A percentile compares a stretch with the other conserved stretches of the same genome.
These are phyloP conservation scores for Thinocorus orbignyianus DNA, from an alignment of 2,113 vertebrate genomes.

Conservation along the genomic window DNA sequence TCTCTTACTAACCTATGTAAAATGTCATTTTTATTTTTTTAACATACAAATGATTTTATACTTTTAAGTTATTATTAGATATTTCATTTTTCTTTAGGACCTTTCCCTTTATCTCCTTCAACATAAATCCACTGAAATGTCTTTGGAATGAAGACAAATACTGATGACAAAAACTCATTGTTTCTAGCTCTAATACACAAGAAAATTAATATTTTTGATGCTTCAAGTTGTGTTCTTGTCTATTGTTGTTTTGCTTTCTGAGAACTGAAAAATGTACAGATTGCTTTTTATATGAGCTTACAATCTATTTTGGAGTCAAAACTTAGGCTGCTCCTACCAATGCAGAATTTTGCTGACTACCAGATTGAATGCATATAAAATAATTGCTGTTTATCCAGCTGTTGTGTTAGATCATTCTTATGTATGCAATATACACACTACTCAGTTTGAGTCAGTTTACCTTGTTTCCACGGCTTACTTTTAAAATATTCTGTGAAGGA, in stretches of 20 bases:
- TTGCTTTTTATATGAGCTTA: background rate
- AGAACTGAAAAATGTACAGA: background rate
- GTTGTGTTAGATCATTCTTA: background rate
- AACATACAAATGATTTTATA: background rate
- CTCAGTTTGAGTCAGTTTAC: background rate
- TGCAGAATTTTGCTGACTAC: background rate
- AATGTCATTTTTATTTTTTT: background rate
- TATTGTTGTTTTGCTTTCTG: background rate
- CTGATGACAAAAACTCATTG: background rate
- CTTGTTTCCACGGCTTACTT: background rate
- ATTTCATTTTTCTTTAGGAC: background rate
- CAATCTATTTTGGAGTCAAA: background rate
- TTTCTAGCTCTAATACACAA: background rate
- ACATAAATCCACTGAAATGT: background rate
- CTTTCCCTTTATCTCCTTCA: background rate
- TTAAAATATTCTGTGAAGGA: background rate
- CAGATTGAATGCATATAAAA: background rate
- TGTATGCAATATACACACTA: background rate
- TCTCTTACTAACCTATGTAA: background rate
- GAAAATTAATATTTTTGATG: background rate
- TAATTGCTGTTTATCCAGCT: background rate
- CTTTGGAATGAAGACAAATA: background rate
- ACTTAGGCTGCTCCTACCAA: background rate
- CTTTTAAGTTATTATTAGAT: background rate
- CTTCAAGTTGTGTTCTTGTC: background rate